Base-by-base conservation (phyloP, 2,797 vertebrate species). In the Acipenser ruthenus region DNA sequence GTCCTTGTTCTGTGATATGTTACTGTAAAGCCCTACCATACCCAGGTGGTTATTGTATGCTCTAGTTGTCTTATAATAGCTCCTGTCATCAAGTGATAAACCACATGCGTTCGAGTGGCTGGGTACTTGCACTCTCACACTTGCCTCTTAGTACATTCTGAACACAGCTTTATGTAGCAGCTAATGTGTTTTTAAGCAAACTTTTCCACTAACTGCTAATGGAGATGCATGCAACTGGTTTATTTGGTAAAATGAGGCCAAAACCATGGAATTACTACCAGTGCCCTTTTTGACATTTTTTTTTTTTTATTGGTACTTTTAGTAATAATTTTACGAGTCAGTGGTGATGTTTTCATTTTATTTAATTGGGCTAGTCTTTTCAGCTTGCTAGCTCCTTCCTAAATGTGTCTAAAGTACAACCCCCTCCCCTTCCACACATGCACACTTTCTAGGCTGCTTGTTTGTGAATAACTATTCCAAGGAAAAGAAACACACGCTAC, bases 31-130 rank as follows among this genome's bases (percentile, higher is more conserved):
- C 50, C 82, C 79, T 75, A 73, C 63, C 71, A 79, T 74, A 74
- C 76, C 83, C 91, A 94, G 86, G 91, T 93, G 87, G 90, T 77
- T 84, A 70, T 73, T 85, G 69, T 80, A 73, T 86, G 88, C 88
- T 93, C 87, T 84, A 69, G 49, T 85, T 77, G 66, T 74, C 72
- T 76, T 79, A 71, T 87, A 82, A 83, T 80, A 86, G 78, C 75
- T 82, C 62, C 76, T 86, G 83, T 83, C 83, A 79, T 69, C 61
- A 65, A 69, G 80, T 87, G 80, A 88, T 90, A 77, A 85, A 87
- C 84, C 73, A 81, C 23, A 68, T 50, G 63, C 62, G 53, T 53
- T 68, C 50, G 6, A 47, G 11, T 68, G 23, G 13, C 67, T 59
- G 62, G 47, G 50, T 55, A 53, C 71, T 74, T 81, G 72, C 75